Evolutionary conservation across 2,888 invertebrate genomes (phyloP), one percentile per base, ranked within the genome.

Genomic region (Catotricha subobsoleta): DNA sequence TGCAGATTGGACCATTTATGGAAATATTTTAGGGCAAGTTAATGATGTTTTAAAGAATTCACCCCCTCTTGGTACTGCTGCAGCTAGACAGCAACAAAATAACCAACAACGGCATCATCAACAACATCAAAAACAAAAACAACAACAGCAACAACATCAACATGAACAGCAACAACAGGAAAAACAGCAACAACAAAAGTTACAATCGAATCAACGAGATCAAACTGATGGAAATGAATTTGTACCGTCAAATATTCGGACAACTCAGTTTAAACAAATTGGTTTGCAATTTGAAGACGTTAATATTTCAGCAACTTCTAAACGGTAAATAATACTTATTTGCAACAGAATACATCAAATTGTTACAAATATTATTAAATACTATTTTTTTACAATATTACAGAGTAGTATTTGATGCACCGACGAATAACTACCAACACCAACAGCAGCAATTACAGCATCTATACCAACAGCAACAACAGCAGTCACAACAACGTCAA

Each of bases 1-100:
- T n/a, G 25, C 25, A 8, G 38, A 28, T 15, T 28, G 28, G 28
- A 28, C 38, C 27, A 28, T 38, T n/a, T 38, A 38, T 28, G 38
- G 38, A 7, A 38, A 38, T 38, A 38, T 38, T 28, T 38, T 38
- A n/a, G 23, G 23, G 27, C 38, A 38, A 28, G 38, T 38, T 7
- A 38, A 38, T 28, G 28, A 28, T 7, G 38, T 38, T 18, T 28
- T 38, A 9, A 27, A 38, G 18, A 38, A 28, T 19, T 23, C 38
- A 19, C 23, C 38, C 3, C 36, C 36, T 15, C 10, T 15, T 16
- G 13, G 15, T 2, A 36, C 13, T 23, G 7, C 36, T 3, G 16
- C 2, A 36, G 15, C 8, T 8, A 36, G 25, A n/a, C 23, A 36
- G 9, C 2, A 16, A 5, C 20, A 34, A 34, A 21, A 20, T 20